A percentile compares a stretch with the other conserved stretches of the same genome.
phyloP scores from a whole-genome alignment of 2,888 invertebrate genomes.

The Stramonita haemastoma region DNA sequence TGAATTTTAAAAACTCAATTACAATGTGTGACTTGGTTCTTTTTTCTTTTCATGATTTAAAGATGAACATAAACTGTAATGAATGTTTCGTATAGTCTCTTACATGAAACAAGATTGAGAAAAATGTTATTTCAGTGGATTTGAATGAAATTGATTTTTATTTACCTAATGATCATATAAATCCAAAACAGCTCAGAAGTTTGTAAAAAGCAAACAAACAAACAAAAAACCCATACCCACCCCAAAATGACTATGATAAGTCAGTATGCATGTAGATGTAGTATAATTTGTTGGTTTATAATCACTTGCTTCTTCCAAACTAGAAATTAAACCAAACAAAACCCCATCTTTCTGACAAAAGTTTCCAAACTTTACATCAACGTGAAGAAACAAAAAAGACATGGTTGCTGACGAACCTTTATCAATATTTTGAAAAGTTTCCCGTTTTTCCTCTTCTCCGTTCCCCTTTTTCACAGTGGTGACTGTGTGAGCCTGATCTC shows the following conservation, averaged over 20 bases:
- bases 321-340: neutral
- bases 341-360: neutral
- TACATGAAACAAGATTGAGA: too few relatives aligned
- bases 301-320: too few relatives aligned
- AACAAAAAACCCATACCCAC: too few relatives aligned
- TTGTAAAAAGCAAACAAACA: neutral
- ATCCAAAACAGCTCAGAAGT: neutral
- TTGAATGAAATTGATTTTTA: too few relatives aligned
- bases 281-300: too few relatives aligned
- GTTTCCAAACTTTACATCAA: neutral
- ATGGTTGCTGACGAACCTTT: constrained; percentile 49
- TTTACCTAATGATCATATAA: too few relatives aligned
- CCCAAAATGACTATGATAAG: neutral
- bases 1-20: too few relatives aligned
- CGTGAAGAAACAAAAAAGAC: neutral
- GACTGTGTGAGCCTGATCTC: constrained; percentile 59
- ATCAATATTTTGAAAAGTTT: constrained; percentile 63
- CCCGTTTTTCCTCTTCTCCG: constrained; percentile 57
- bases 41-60: too few relatives aligned
- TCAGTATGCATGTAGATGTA: neutral
- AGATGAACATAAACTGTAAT: too few relatives aligned
- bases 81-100: too few relatives aligned
- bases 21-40: too few relatives aligned
- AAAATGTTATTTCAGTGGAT: too few relatives aligned
- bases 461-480: constrained; percentile 55